These are phyloP conservation scores for Sarcophaga subvicina DNA, from an alignment of 2,888 invertebrate species.

Conservation along the genomic window DNA sequence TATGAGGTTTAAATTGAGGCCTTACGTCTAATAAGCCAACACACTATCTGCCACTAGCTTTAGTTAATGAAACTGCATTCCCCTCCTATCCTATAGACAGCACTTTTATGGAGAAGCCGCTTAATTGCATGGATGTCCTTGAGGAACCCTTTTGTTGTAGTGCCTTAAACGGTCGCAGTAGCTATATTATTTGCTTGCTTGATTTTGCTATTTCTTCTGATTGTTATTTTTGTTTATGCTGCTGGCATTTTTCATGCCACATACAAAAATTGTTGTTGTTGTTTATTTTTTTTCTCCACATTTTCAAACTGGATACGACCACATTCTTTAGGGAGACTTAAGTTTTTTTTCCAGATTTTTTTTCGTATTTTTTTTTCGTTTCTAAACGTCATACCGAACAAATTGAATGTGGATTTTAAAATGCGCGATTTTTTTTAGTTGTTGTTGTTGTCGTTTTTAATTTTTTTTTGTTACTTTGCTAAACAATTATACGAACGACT, in stretches of 20 bases:
- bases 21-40: no score
- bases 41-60: no score
- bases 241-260: slow-evolving; percentile 52
- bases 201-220: slow-evolving; percentile 15
- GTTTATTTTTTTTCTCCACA: slow-evolving; percentile 33
- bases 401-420: slow-evolving; percentile 44
- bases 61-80: no score
- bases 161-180: not conserved
- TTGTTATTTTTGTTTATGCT: slow-evolving; percentile 34
- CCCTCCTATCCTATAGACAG: no score
- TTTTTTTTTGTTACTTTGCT: not conserved
- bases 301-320: slow-evolving; percentile 68
- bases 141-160: no score
- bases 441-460: not conserved
- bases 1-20: no score
- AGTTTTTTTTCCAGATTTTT: slow-evolving; percentile 19
- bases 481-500: not conserved
- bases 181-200: slow-evolving; percentile 40
- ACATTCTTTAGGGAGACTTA: slow-evolving; percentile 68
- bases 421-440: slow-evolving; percentile 52
- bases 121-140: no score
- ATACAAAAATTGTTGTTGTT: not conserved
- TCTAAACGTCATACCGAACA: slow-evolving; percentile 53
- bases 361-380: slow-evolving; percentile 26
- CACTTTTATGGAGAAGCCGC: no score